These are phyloP conservation scores for Tethea ocularis DNA, from an alignment of 2,888 invertebrate genomes.

Conservation along the genomic window DNA sequence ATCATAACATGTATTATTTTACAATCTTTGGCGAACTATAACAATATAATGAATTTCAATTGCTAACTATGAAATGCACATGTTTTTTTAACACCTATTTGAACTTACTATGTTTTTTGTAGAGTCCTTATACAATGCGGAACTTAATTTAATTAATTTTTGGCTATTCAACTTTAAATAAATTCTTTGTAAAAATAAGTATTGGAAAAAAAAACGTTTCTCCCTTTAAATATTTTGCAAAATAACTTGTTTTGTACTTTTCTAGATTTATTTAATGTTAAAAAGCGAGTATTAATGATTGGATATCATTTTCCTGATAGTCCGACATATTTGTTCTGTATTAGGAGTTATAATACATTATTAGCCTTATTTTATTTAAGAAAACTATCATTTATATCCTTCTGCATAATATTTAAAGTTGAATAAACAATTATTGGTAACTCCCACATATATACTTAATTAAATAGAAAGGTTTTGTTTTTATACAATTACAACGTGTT, in stretches of 20 bases:
- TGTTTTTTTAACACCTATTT: constrained; percentile 16
- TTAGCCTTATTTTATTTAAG: not conserved
- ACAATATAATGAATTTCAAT: constrained; percentile 69
- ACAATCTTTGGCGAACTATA: constrained; percentile 80
- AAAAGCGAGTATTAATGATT: not conserved
- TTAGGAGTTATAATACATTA: too few species aligned
- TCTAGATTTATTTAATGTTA: not conserved
- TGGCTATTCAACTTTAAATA: constrained; percentile 6
- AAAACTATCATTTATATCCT: not conserved
- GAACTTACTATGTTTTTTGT: not conserved
- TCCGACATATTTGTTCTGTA: too few species aligned
- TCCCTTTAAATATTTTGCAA: too few species aligned
- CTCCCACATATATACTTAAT: not conserved
- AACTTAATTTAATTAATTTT: constrained; percentile 6
- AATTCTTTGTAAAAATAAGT: not conserved
- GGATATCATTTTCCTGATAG: not conserved
- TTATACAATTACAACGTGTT: not conserved
- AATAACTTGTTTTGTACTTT: not conserved
- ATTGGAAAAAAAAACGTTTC: too few species aligned
- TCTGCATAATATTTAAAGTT: constrained; percentile 6
- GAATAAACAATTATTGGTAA: constrained; percentile 6
- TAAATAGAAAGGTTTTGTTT: constrained; percentile 2
- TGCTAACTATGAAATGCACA: constrained; percentile 48
- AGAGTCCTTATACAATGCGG: not conserved
- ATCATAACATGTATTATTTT: constrained; percentile 70